Conservation (phyloP, 2,113 vertebrate genomes). For the Osmerus mordax region DNA sequence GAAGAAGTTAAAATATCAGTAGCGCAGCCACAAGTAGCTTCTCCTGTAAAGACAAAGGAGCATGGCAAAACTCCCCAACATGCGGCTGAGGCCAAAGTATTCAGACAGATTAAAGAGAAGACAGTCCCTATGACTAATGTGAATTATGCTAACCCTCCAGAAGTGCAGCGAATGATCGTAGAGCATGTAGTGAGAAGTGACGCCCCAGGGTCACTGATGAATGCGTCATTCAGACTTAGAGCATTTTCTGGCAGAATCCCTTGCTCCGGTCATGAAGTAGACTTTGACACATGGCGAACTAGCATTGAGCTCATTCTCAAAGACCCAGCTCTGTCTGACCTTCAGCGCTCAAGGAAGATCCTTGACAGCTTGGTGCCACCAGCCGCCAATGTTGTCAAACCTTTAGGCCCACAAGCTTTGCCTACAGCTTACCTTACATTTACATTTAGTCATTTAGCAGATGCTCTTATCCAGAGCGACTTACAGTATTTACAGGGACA, state of each 20-base stretch:
- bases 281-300: slow-evolving; percentile 26
- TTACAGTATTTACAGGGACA: no score
- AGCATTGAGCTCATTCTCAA: slow-evolving; percentile 7
- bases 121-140: background rate
- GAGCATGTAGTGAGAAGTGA: slow-evolving; percentile 29
- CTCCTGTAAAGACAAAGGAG: background rate
- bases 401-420: slow-evolving; percentile 6
- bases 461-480: no score
- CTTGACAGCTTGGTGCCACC: slow-evolving; percentile 20
- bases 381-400: slow-evolving; percentile 19
- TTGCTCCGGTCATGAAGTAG: slow-evolving; percentile 16
- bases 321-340: slow-evolving; percentile 20
- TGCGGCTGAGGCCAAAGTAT: background rate
- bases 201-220: background rate
- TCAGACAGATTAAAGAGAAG: background rate
- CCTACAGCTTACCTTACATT: slow-evolving; percentile 22
- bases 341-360: slow-evolving; percentile 14
- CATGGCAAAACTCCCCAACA: background rate
- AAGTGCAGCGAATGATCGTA: slow-evolving; percentile 22
- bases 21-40: background rate
- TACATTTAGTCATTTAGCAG: no score
- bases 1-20: background rate
- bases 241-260: slow-evolving; percentile 19
- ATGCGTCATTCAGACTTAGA: slow-evolving; percentile 22
- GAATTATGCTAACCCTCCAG: slow-evolving; percentile 9